phyloP scores from a whole-genome alignment of 2,888 invertebrate species.

The Athalia cordata region DNA sequence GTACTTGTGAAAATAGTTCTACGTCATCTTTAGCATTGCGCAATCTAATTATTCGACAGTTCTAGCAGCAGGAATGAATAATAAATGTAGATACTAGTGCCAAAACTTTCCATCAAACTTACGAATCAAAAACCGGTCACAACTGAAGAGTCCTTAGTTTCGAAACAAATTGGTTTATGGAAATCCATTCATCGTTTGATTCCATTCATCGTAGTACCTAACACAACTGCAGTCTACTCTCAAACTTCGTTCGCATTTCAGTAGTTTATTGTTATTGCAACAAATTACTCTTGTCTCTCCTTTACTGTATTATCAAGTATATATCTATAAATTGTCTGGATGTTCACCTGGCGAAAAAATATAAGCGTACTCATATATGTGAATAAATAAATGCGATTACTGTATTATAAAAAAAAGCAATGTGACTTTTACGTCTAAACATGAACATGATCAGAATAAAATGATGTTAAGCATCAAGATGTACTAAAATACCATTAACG shows the following conservation, averaged over 20 bases:
- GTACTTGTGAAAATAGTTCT: neutral
- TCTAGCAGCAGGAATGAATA: neutral
- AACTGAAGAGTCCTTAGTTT: neutral
- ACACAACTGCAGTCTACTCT: neutral
- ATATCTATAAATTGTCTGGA: conserved; percentile 1
- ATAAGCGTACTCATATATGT: neutral
- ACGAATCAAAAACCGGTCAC: neutral
- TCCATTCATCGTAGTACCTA: conserved; percentile 19
- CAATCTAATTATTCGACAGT: too few relatives aligned
- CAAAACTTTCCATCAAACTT: conserved; percentile 2
- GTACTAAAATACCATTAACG: neutral
- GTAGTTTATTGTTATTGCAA: conserved; percentile 13
- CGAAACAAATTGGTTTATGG: neutral
- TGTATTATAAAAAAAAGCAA: neutral
- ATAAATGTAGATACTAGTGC: neutral
- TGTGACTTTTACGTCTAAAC: neutral
- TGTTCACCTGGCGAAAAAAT: conserved; percentile 1
- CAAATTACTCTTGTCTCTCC: neutral
- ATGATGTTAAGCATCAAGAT: neutral
- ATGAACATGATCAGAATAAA: neutral
- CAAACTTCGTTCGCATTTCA: conserved; percentile 15
- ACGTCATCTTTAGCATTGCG: neutral
- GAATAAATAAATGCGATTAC: conserved; percentile 24
- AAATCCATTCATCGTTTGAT: conserved; percentile 11
- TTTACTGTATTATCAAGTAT: neutral